Percentiles rank a stretch among this genome's conserved stretches.
Conservation (phyloP, 2,113 vertebrate genomes). For the Psilopsiagon aurifrons region DNA sequence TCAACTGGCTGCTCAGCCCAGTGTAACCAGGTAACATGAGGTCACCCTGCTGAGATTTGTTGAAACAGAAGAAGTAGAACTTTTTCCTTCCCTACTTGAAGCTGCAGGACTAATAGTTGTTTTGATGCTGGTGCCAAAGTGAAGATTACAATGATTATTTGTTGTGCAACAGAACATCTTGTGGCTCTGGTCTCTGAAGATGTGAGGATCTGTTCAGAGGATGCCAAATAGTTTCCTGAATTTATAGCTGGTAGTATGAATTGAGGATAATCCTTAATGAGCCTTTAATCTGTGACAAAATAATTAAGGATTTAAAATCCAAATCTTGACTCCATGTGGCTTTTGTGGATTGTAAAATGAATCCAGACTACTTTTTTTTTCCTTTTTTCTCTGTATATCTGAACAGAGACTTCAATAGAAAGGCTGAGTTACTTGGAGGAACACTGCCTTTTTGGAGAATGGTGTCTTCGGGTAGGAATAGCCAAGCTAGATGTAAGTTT, state of each 20-base stretch:
- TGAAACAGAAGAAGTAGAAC: background rate
- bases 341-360: background rate
- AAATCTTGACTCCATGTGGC: background rate
- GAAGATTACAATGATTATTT: background rate
- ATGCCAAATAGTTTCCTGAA: background rate
- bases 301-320: background rate
- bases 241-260: background rate
- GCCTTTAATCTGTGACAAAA: background rate
- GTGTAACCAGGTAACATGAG: background rate
- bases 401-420: background rate
- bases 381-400: background rate
- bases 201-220: background rate
- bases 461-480: background rate
- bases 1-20: background rate
- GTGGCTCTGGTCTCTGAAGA: background rate
- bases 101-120: background rate
- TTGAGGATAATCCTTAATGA: background rate
- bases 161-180: background rate
- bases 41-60: background rate
- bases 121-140: slow-evolving; percentile 9
- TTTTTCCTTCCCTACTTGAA: background rate
- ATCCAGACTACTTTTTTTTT: background rate
- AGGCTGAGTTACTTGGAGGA: background rate
- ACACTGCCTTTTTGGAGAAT: background rate
- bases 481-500: background rate